Conservation (phyloP, 2,113 vertebrate species). For the Neotragus pygmaeus region DNA sequence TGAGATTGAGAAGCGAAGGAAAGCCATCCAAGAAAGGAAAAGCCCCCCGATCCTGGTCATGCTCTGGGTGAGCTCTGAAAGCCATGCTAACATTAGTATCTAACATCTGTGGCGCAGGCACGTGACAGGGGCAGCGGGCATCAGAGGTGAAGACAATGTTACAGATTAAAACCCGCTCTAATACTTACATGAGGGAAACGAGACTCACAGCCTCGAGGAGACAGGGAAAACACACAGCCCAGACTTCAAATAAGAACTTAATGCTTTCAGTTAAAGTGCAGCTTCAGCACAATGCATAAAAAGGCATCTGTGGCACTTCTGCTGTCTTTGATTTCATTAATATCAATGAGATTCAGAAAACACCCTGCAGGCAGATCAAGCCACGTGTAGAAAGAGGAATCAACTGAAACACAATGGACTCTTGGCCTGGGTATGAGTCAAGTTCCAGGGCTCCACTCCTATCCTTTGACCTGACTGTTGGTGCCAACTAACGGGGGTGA, state of each 20-base stretch:
- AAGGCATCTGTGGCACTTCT: not conserved
- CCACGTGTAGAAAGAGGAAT: not conserved
- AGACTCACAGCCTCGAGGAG: not conserved
- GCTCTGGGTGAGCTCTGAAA: not conserved
- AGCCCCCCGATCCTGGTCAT: fast-evolving
- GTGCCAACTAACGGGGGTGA: not conserved
- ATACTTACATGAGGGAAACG: not conserved
- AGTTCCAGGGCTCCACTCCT: not conserved
- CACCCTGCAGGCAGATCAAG: not conserved
- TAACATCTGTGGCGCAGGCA: not conserved
- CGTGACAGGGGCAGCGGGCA: not conserved
- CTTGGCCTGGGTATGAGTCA: not conserved
- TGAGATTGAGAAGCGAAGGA: not conserved
- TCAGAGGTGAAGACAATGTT: not conserved
- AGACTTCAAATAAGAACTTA: not conserved
- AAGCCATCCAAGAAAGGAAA: not conserved
- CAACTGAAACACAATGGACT: not conserved
- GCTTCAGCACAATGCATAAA: not conserved
- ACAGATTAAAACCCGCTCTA: not conserved
- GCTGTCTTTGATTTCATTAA: slow-evolving; percentile 18
- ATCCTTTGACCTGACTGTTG: not conserved
- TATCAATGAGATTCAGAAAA: slow-evolving; percentile 29
- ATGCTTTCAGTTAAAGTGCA: not conserved
- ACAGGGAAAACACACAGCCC: not conserved
- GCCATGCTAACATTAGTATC: not conserved